A percentile compares a stretch with the other conserved stretches of the same genome.
phyloP scores from a whole-genome alignment of 2,888 invertebrate species.

The Archips crataeganus region DNA sequence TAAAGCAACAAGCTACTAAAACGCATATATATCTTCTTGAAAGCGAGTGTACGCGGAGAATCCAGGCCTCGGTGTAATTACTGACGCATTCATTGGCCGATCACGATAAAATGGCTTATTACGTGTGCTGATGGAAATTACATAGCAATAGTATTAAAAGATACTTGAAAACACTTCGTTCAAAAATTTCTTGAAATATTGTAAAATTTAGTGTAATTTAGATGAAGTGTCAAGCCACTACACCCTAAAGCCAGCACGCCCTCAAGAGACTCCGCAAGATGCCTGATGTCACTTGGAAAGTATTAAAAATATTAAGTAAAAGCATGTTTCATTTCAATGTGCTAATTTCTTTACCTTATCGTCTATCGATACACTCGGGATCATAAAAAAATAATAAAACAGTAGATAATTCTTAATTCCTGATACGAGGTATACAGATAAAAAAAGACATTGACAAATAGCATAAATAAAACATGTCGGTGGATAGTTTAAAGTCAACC shows the following conservation, averaged over 20 bases:
- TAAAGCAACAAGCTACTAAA: conserved; percentile 5
- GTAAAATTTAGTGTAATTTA: too few relatives aligned
- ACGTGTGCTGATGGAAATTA: conserved; percentile 8
- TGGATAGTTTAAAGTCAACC: conserved; percentile 24
- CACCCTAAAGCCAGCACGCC: too few relatives aligned
- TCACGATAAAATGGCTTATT: conserved; percentile 25
- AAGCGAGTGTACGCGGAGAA: not conserved
- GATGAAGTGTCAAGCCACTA: not conserved
- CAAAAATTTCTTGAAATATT: too few relatives aligned
- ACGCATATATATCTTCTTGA: conserved; percentile 6
- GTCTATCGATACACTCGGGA: conserved; percentile 16
- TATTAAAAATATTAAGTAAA: not conserved
- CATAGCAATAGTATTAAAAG: not conserved
- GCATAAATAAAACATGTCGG: conserved; percentile 36
- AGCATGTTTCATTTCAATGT: not conserved
- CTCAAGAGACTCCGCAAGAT: too few relatives aligned
- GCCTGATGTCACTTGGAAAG: too few relatives aligned
- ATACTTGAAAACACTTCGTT: too few relatives aligned
- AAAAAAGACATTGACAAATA: conserved; percentile 27
- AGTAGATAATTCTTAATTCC: conserved; percentile 32
- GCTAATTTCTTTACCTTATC: conserved; percentile 16
- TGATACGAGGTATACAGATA: conserved; percentile 25
- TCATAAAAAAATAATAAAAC: conserved; percentile 32
- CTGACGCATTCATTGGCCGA: conserved; percentile 18
- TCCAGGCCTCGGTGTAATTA: conserved; percentile 16